A percentile compares a stretch with the other conserved stretches of the same genome.
phyloP scores from a whole-genome alignment of 1,140 invertebrate species.

The Leptopilina boulardi region DNA sequence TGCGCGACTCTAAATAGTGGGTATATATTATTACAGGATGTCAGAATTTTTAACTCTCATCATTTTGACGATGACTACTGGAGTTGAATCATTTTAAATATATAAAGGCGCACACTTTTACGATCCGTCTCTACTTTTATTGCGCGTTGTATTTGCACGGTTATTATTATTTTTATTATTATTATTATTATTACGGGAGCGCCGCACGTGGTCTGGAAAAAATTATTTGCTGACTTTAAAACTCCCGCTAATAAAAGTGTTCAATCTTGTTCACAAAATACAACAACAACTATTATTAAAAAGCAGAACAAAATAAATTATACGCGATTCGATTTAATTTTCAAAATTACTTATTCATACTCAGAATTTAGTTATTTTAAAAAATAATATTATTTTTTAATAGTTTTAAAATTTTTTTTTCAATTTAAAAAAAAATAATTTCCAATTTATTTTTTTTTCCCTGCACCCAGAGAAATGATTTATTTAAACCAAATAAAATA shows the following conservation, averaged over 20 bases:
- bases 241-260: no score
- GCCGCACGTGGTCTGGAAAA: constrained; percentile 43
- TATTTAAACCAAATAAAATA: no score
- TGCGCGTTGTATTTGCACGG: constrained; percentile 37
- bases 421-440: no score
- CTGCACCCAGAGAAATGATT: no score
- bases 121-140: constrained; percentile 48
- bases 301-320: no score
- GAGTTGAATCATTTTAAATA: constrained; percentile 16
- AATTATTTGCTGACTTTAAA: constrained; percentile 34
- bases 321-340: no score
- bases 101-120: constrained; percentile 45
- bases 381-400: no score
- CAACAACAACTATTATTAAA: no score
- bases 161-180: constrained; percentile 12
- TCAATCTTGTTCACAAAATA: constrained; percentile 18
- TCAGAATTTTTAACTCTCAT: constrained; percentile 19
- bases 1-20: neutral
- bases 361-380: no score
- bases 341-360: no score
- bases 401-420: no score
- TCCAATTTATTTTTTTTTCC: no score
- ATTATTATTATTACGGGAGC: constrained; percentile 22
- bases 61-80: constrained; percentile 6
- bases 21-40: constrained; percentile 7